Evolutionary conservation across 2,888 invertebrate species (phyloP).

Genomic region (Cyclophora punctaria): DNA sequence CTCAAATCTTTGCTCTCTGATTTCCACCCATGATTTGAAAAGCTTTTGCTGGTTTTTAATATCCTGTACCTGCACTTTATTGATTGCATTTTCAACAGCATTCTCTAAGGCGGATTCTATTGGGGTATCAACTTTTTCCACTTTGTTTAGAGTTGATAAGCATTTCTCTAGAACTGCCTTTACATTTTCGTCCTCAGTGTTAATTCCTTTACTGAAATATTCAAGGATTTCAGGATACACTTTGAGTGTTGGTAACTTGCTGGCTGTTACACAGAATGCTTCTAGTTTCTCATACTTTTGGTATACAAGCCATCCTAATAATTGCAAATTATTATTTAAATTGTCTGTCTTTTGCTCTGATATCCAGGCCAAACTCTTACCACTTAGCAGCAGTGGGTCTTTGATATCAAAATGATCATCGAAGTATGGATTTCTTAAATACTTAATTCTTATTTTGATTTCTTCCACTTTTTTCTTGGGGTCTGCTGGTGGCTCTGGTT

Average conservation of each 20-base stretch:
- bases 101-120: slow-evolving; percentile 65
- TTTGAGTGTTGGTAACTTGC: slow-evolving; percentile 35
- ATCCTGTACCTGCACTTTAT: slow-evolving; percentile 72
- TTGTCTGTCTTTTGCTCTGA: slow-evolving; percentile 65
- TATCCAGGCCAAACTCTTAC: slow-evolving; percentile 86
- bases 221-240: slow-evolving; percentile 45
- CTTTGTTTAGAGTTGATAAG: slow-evolving; percentile 29
- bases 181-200: slow-evolving; percentile 29
- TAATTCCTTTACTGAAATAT: slow-evolving; percentile 35
- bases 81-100: slow-evolving; percentile 71
- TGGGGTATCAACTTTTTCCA: slow-evolving; percentile 28
- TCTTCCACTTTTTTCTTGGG: slow-evolving; percentile 71
- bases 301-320: slow-evolving; percentile 80
- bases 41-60: slow-evolving; percentile 73
- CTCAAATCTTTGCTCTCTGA: slow-evolving; percentile 73
- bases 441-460: slow-evolving; percentile 84
- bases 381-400: slow-evolving; percentile 81
- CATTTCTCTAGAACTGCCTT: slow-evolving; percentile 31
- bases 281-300: slow-evolving; percentile 77
- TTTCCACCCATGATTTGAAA: slow-evolving; percentile 75
- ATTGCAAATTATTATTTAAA: slow-evolving; percentile 71
- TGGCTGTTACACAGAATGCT: slow-evolving; percentile 32
- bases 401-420: slow-evolving; percentile 93
- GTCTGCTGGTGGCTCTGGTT: slow-evolving; percentile 24
- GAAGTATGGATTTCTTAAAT: slow-evolving; percentile 85